phyloP scores from a whole-genome alignment of 1,140 invertebrate genomes.

The Macrobrachium nipponense region DNA sequence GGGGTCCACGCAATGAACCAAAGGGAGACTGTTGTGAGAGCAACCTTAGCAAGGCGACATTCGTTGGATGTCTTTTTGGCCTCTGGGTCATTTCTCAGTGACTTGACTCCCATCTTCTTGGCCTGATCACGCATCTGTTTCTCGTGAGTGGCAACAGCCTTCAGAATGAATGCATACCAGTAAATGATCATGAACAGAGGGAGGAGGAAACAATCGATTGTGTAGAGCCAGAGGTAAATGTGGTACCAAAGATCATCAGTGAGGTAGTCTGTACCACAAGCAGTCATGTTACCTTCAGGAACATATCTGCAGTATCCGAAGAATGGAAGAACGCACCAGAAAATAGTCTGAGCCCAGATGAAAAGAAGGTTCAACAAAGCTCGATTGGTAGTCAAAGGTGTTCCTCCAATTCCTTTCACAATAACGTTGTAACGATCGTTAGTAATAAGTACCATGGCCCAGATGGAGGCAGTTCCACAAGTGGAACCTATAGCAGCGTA shows the following conservation, averaged over 20 bases:
- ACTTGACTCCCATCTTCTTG: too few relatives aligned
- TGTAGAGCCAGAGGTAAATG: constrained; percentile 26
- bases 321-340: constrained; percentile 60
- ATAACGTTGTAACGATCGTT: constrained; percentile 65
- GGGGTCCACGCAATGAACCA: constrained; percentile 69
- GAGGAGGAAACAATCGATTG: constrained; percentile 56
- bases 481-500: constrained; percentile 79
- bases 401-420: neutral
- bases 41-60: constrained; percentile 6
- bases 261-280: constrained; percentile 65
- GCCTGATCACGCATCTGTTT: constrained; percentile 68
- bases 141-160: constrained; percentile 70
- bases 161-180: constrained; percentile 70
- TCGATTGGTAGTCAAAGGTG: neutral
- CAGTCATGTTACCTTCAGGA: constrained; percentile 63
- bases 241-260: constrained; percentile 54
- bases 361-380: neutral
- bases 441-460: constrained; percentile 65
- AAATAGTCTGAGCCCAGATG: neutral
- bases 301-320: constrained; percentile 65
- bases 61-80: too few relatives aligned
- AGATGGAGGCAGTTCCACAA: constrained; percentile 65
- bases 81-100: too few relatives aligned
- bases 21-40: constrained; percentile 67
- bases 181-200: constrained; percentile 65